phyloP scores from a whole-genome alignment of 2,113 vertebrate species.

The Puntigrus tetrazona region DNA sequence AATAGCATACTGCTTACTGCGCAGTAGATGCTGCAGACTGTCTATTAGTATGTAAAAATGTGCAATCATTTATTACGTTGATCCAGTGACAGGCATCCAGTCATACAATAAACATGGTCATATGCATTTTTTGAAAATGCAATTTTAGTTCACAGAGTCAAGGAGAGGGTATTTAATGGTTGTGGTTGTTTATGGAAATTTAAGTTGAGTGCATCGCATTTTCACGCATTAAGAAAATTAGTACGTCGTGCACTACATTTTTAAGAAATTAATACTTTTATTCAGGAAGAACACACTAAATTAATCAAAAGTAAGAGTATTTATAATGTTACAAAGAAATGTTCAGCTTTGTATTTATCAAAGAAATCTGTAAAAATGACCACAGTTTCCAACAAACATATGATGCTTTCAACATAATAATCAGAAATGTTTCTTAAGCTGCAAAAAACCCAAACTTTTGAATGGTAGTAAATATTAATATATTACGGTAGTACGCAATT shows the following conservation, averaged over 20 bases:
- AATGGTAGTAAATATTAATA: not conserved
- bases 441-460: not conserved
- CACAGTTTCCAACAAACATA: not conserved
- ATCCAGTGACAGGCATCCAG: not conserved
- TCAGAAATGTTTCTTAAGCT: not conserved
- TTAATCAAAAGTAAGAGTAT: not conserved
- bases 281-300: not conserved
- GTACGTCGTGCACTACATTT: not conserved
- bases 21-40: not conserved
- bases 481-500: not conserved
- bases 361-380: no score
- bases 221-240: not conserved
- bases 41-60: not conserved
- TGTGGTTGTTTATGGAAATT: not conserved
- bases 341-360: no score
- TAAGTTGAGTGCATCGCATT: not conserved
- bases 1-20: not conserved
- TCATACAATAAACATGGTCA: not conserved
- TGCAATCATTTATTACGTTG: not conserved
- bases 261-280: not conserved
- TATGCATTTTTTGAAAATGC: not conserved
- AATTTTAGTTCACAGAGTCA: not conserved
- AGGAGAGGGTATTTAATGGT: not conserved
- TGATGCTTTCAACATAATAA: not conserved
- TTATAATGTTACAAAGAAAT: no score